These are phyloP conservation scores for Drosophila koepferae DNA, from an alignment of 2,888 invertebrate genomes.

Conservation along the genomic window DNA sequence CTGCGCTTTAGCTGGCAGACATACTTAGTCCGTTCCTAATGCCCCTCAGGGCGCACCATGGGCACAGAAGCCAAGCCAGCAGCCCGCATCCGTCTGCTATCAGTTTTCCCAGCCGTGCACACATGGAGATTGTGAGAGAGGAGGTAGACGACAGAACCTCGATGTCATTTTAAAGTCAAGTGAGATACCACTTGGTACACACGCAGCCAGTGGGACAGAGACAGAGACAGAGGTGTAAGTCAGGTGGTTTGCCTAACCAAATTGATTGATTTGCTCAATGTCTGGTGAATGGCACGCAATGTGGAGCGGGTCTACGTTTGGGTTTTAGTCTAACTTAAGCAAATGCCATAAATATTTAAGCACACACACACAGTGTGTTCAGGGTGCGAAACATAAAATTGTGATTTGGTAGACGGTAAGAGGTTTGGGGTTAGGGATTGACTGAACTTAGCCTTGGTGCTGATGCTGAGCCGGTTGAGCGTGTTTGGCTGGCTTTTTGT, in stretches of 20 bases:
- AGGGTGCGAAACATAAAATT: conserved; percentile 32
- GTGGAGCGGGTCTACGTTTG: conserved; percentile 6
- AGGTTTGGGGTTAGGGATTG: neutral
- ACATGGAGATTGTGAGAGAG: neutral
- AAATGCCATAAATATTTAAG: conserved; percentile 65
- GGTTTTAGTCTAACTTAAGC: conserved; percentile 45
- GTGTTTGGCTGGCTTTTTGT: conserved; percentile 18
- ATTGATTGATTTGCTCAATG: conserved; percentile 46
- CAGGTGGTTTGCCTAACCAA: conserved; percentile 35
- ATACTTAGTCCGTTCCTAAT: neutral
- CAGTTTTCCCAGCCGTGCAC: conserved; percentile 36
- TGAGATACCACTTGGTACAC: conserved; percentile 56
- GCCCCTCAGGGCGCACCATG: conserved; percentile 1
- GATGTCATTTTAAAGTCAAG: conserved; percentile 74
- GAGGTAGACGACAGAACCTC: conserved; percentile 20
- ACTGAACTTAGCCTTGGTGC: neutral
- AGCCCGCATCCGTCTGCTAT: conserved; percentile 36
- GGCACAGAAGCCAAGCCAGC: conserved; percentile 12
- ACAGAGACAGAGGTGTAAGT: conserved; percentile 8
- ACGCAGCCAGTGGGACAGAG: neutral
- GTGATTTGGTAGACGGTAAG: conserved; percentile 32
- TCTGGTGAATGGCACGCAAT: conserved; percentile 8
- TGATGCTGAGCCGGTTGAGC: conserved; percentile 1
- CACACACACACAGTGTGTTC: conserved; percentile 25
- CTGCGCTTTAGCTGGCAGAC: conserved; percentile 17